Conservation (phyloP, 2,888 invertebrate genomes). For the Thysanoteuthis rhombus region DNA sequence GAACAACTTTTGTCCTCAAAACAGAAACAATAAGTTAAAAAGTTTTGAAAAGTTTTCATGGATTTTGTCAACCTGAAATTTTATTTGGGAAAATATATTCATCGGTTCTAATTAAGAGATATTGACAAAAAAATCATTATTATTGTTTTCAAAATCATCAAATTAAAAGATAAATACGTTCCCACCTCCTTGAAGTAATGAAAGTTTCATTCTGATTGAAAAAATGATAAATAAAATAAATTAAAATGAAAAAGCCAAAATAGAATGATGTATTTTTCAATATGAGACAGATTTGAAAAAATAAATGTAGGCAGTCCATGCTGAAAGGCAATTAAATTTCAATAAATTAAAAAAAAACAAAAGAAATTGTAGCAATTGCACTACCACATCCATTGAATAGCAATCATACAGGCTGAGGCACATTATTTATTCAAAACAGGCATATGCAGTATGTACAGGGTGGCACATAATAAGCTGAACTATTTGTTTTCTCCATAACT, state of each 20-base stretch:
- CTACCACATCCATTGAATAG: not conserved
- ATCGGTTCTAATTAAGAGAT: not conserved
- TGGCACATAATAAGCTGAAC: no score
- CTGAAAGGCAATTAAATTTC: not conserved
- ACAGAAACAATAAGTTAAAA: no score
- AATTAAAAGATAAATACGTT: not conserved
- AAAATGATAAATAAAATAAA: not conserved
- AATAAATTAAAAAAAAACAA: not conserved
- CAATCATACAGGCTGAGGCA: not conserved
- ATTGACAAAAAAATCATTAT: not conserved
- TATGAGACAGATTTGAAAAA: not conserved
- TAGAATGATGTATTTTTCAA: not conserved
- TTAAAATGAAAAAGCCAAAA: not conserved
- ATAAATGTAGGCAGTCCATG: not conserved
- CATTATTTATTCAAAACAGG: not conserved
- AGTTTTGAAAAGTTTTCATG: no score
- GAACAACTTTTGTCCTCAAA: no score
- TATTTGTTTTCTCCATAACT: no score
- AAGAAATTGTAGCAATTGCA: not conserved
- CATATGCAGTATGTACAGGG: not conserved
- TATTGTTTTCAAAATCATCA: not conserved
- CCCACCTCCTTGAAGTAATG: conserved; percentile 12
- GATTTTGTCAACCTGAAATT: no score
- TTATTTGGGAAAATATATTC: no score
- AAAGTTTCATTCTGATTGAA: not conserved